These are phyloP conservation scores for Apocheima hispidaria DNA, from an alignment of 2,888 invertebrate species.

Conservation along the genomic window DNA sequence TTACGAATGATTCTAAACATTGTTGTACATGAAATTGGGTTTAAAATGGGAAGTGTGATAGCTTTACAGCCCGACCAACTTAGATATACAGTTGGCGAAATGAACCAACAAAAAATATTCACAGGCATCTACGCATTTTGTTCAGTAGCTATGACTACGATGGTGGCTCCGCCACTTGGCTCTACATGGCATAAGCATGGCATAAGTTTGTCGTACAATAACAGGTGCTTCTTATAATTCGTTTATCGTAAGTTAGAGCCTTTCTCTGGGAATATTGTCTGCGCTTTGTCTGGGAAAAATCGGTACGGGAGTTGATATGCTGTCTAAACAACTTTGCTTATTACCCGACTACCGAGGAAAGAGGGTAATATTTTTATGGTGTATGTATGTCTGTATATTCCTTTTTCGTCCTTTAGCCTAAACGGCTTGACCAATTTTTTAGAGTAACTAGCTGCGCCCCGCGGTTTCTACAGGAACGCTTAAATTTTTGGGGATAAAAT, in stretches of 20 bases:
- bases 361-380: too few relatives aligned
- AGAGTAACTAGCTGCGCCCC: too few relatives aligned
- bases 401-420: too few relatives aligned
- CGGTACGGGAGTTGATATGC: neutral
- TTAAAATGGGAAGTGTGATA: constrained; percentile 1
- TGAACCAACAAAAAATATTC: neutral
- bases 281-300: constrained; percentile 37
- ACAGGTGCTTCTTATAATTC: constrained; percentile 36
- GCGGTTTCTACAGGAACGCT: too few relatives aligned
- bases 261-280: constrained; percentile 61
- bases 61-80: neutral
- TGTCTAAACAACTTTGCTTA: neutral
- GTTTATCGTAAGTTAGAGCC: constrained; percentile 59
- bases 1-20: neutral
- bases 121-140: too few relatives aligned
- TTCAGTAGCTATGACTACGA: neutral
- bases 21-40: neutral
- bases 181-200: too few relatives aligned
- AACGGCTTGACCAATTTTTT: too few relatives aligned
- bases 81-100: neutral
- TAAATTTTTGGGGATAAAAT: too few relatives aligned
- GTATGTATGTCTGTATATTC: too few relatives aligned
- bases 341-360: too few relatives aligned
- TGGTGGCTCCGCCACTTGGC: neutral
- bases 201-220: neutral